Evolutionary conservation across 2,888 invertebrate genomes (phyloP), one percentile per base, ranked within the genome.

Genomic region (Drosophila sordidula): DNA sequence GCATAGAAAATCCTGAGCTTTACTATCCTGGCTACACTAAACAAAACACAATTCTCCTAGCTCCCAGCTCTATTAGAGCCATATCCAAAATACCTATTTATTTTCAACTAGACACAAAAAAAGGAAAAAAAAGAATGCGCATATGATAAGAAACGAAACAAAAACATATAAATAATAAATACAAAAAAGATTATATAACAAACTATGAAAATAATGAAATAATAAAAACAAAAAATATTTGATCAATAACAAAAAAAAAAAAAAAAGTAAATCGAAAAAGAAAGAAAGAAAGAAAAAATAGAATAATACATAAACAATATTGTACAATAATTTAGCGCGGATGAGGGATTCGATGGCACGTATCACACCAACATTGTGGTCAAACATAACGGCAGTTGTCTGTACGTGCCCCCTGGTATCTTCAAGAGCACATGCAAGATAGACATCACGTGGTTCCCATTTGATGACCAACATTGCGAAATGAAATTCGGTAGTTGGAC

Each of bases 401-500:
- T 98, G 94, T 99, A 98, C 96, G 97, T 99, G 94, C 99, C 99
- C 93, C 99, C 99, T 93, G 99, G 99, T 93, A 99, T 99, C 95
- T 98, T 99, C 96, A 99, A 98, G 96, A 98, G 98, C 95, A 99
- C 99, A 94, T 99, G 99, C 96, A 98, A 98, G 95, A 99, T 99
- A 94, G 98, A 99, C 95, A 99, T 99, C 96, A 98, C 98, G 93
- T 99, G 99, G 99, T 99, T 99, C 95, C 99, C 99, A 93, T 99
- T 99, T 95, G 99, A 99, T 95, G 99, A 99, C 94, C 99, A 99
- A 95, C 96, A 97, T 94, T 99, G 99, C 95, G 96, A 97, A 94
- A 98, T 99, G 97, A 98, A 99, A 96, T 99, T 99, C 94, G 99
- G 99, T 94, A 98, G 99, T 94, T 99, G 99, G 99, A 99, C 99